Conservation (phyloP, 2,888 invertebrate genomes). For the Rhagonycha fulva region DNA sequence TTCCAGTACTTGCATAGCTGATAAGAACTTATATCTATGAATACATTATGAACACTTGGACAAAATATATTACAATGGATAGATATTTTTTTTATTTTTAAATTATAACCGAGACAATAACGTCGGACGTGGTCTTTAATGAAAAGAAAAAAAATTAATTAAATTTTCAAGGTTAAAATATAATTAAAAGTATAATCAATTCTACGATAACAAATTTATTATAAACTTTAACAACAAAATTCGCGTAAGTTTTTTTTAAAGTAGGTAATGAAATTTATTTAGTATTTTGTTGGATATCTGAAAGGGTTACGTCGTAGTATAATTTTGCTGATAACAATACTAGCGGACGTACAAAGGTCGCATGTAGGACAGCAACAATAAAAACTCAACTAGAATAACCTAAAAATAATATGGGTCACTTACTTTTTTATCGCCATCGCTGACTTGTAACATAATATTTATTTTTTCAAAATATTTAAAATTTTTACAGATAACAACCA, state of each 20-base stretch:
- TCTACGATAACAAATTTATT: not conserved
- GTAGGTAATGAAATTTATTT: not conserved
- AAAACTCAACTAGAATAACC: conserved; percentile 34
- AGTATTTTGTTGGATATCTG: not conserved
- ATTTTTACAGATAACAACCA: not conserved
- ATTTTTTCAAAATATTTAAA: conserved; percentile 4
- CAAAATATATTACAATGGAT: not conserved
- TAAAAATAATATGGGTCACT: conserved; percentile 32
- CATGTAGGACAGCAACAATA: conserved; percentile 33
- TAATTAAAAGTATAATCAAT: not conserved
- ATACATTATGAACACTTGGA: not conserved
- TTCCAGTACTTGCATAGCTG: no score
- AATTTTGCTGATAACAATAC: not conserved
- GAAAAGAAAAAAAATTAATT: not conserved
- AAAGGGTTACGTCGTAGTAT: not conserved
- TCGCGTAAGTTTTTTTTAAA: not conserved
- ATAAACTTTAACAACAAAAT: not conserved
- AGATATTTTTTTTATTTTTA: not conserved
- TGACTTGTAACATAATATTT: conserved; percentile 41
- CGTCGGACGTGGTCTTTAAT: not conserved
- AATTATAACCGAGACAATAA: not conserved
- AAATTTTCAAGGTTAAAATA: not conserved
- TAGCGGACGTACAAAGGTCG: conserved; percentile 38
- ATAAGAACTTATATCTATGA: not conserved
- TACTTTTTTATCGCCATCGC: conserved; percentile 45